Evolutionary conservation across 2,113 vertebrate species (phyloP).

Genomic region (Pristiophorus japonicus): DNA sequence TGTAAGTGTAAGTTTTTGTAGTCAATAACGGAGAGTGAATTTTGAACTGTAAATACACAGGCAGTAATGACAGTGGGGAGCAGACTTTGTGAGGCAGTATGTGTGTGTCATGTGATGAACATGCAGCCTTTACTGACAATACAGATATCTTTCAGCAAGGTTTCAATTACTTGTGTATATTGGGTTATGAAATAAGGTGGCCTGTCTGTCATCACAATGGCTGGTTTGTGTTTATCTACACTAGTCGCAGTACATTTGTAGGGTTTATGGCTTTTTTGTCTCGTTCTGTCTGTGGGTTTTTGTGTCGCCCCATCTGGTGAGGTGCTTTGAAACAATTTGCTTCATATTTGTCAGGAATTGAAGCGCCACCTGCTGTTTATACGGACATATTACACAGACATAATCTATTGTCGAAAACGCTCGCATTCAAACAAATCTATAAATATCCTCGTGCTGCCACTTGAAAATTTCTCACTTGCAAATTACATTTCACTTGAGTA

Average conservation of each 20-base stretch:
- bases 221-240: background rate
- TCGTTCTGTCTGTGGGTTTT: background rate
- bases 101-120: background rate
- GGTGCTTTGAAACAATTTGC: background rate
- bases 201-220: background rate
- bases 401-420: too few relatives aligned
- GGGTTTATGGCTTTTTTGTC: background rate
- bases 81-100: background rate
- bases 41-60: background rate
- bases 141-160: background rate
- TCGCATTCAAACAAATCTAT: too few relatives aligned
- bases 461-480: too few relatives aligned
- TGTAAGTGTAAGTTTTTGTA: background rate
- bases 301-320: background rate
- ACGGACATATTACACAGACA: too few relatives aligned
- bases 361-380: background rate
- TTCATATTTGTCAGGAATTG: background rate
- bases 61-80: background rate
- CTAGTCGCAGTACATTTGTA: background rate
- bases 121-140: background rate
- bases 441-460: too few relatives aligned
- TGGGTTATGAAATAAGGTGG: background rate
- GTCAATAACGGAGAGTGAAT: background rate
- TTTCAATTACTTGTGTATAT: background rate
- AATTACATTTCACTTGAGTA: too few relatives aligned